Base-by-base conservation (phyloP, 2,888 invertebrate species). In the Apamea epomidion region DNA sequence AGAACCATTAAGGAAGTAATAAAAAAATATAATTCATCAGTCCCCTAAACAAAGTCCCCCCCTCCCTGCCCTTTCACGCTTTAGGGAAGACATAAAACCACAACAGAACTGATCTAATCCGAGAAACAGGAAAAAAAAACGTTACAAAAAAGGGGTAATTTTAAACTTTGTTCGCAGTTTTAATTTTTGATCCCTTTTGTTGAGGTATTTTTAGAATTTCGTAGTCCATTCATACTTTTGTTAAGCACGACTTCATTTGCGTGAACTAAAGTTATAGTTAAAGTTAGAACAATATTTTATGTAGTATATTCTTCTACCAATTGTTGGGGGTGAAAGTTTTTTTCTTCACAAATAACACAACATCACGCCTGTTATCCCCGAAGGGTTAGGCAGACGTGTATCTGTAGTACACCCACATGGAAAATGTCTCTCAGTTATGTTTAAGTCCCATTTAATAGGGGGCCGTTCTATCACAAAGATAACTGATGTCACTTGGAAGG, bases 161-260 rank as follows among this genome's bases (percentile, higher is more conserved):
- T 42, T 64, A 70, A 88, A 87, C 64, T 85, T 88, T 78, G 81
- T 75, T 65, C 51, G 32, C 18, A 25, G 42, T 85, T 80, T 77
- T 78, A 81, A 87, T 83, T 80, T 37, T 48, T 42, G 60, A 82
- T 81, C 76, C 74, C 71, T 68, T 83, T 86, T 83, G 76, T 84
- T 0, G 64, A 51, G 16, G 68, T 74, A 78, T 86, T 88, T 86
- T 83, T 71, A 12, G 48, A 45, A 75, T 71, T 68, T 58, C 14
- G 32, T n/a, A 64, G 58, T 72, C 72, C 64, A 76, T 80, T 82
- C 48, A 76, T 80, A 77, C 84, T 79, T 82, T 81, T 80, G 64
- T 78, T 65, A 14, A 51, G 45, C 51, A 75, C 18, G 76, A 83
- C 81, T 88, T 85, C 70, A 89, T 88, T 83, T 70, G 48, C 74